Conservation (phyloP, 2,797 vertebrate species). For the Platyrinchus mystaceus region DNA sequence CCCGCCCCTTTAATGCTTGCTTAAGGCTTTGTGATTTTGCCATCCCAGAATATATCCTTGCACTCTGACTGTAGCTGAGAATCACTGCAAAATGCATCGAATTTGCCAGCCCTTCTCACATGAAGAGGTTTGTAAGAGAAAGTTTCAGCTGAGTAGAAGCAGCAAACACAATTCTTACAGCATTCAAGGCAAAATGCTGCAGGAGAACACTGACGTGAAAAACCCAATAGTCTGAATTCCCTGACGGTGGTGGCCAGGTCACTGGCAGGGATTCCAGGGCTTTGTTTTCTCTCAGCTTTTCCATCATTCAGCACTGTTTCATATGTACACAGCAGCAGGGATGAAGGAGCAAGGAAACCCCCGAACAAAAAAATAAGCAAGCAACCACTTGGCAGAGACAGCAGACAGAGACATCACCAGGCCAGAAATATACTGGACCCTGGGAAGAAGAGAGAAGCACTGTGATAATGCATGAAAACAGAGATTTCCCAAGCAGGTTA, state of each 20-base stretch:
- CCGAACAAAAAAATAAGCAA: not conserved
- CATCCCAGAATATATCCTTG: not conserved
- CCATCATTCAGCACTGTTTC: not conserved
- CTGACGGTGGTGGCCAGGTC: not conserved
- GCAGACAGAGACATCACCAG: slow-evolving; percentile 47
- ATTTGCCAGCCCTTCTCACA: not conserved
- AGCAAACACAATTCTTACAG: not conserved
- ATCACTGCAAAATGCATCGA: not conserved
- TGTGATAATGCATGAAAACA: not conserved
- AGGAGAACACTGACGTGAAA: not conserved
- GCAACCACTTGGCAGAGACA: not conserved
- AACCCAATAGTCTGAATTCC: not conserved
- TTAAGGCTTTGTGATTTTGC: not conserved
- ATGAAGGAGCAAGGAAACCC: not conserved
- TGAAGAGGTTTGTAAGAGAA: slow-evolving; percentile 9
- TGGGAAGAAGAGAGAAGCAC: not conserved
- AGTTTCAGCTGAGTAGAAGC: not conserved
- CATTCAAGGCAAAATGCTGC: not conserved
- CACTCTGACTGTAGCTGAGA: not conserved
- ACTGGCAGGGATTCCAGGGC: not conserved
- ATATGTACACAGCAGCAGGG: not conserved
- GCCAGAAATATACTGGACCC: slow-evolving; percentile 17
- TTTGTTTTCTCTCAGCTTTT: not conserved
- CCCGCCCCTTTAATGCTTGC: slow-evolving; percentile 12
- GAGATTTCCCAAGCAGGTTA: slow-evolving; percentile 9